Conservation (phyloP, 2,797 vertebrate genomes). For the Momotus momota region DNA sequence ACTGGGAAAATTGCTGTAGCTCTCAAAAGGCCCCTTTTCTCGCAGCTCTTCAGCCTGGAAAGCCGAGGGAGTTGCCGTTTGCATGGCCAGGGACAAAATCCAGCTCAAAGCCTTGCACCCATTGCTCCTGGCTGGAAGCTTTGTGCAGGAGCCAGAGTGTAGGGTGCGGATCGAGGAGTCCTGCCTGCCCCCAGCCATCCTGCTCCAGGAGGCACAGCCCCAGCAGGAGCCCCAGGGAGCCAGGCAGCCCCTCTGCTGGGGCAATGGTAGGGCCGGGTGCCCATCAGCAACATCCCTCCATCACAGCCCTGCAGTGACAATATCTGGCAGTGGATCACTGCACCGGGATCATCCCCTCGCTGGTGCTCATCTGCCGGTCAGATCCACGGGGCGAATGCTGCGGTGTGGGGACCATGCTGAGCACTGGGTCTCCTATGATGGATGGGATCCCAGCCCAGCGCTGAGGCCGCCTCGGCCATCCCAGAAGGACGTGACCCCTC, state of each 20-base stretch:
- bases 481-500: fast-evolving
- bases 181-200: fast-evolving
- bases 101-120: fast-evolving
- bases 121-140: fast-evolving
- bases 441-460: background rate
- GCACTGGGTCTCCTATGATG: background rate
- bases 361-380: background rate
- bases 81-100: background rate
- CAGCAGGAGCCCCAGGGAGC: fast-evolving
- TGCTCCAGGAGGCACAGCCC: fast-evolving
- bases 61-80: background rate
- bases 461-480: background rate
- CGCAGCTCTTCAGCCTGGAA: background rate
- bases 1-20: conserved; percentile 9
- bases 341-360: fast-evolving
- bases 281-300: fast-evolving
- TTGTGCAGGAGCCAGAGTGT: background rate
- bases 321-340: background rate
- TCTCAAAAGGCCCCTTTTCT: conserved; percentile 45
- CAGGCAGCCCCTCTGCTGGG: fast-evolving
- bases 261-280: background rate
- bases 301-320: fast-evolving
- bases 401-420: fast-evolving
- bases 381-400: background rate
- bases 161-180: fast-evolving